phyloP scores from a whole-genome alignment of 2,113 vertebrate species.

The Myrmecophaga tridactyla region DNA sequence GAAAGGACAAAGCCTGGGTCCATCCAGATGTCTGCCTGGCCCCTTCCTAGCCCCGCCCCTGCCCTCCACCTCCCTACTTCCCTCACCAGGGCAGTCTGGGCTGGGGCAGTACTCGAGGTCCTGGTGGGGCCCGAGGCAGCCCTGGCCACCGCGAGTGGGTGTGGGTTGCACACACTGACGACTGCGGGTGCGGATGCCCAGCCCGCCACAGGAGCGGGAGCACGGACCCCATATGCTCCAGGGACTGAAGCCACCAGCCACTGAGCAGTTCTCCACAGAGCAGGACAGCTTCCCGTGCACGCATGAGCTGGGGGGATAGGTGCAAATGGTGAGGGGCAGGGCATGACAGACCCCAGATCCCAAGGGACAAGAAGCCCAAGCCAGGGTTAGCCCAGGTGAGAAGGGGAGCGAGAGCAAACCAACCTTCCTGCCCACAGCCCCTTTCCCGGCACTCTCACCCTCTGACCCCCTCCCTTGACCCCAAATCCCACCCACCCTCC shows the following conservation, averaged over 20 bases:
- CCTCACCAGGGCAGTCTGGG: constrained; percentile 86
- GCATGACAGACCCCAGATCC: accelerated
- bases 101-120: constrained; percentile 88
- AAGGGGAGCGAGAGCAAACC: neutral
- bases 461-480: too few relatives aligned
- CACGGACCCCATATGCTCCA: constrained; percentile 89
- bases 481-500: neutral
- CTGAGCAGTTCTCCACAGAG: constrained; percentile 79
- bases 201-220: constrained; percentile 88
- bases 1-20: neutral
- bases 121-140: constrained; percentile 82
- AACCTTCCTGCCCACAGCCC: too few relatives aligned
- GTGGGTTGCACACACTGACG: constrained; percentile 83
- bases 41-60: too few relatives aligned
- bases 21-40: neutral
- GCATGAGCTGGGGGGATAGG: constrained; percentile 81
- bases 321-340: neutral
- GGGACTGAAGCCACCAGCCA: constrained; percentile 79
- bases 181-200: constrained; percentile 86
- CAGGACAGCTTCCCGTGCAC: constrained; percentile 87
- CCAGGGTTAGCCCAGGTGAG: too few relatives aligned
- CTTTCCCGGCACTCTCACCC: too few relatives aligned
- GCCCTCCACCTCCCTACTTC: constrained; percentile 65
- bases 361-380: neutral
- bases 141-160: constrained; percentile 79